These are phyloP conservation scores for Chrysemys picta DNA, from an alignment of 2,113 vertebrate genomes.

Conservation along the genomic window DNA sequence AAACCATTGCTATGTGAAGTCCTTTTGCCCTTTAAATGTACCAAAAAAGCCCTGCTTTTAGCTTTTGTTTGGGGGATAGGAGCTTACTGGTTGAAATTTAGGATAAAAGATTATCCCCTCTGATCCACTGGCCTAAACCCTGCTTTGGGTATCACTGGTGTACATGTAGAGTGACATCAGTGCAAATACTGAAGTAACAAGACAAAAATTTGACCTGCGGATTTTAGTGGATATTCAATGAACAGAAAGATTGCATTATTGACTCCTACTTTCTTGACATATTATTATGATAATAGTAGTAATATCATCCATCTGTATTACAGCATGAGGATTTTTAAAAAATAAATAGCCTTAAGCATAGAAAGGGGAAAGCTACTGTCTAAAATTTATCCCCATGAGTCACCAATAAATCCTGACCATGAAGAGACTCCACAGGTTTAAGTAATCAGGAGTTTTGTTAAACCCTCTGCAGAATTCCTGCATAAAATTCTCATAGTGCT, in stretches of 20 bases:
- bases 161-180: neutral
- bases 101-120: neutral
- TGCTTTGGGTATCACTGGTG: neutral
- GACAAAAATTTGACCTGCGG: neutral
- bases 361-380: neutral
- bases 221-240: rapidly evolving
- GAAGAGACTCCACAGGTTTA: neutral
- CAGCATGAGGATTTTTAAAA: too few species aligned
- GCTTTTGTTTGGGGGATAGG: neutral
- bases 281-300: too few species aligned
- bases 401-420: neutral
- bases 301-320: too few species aligned
- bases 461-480: neutral
- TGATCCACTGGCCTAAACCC: neutral
- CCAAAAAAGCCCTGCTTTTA: neutral
- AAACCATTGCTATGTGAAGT: neutral
- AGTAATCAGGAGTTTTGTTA: neutral
- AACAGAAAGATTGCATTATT: neutral
- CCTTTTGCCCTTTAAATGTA: neutral
- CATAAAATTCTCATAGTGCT: neutral
- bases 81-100: rapidly evolving
- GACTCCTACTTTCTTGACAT: neutral
- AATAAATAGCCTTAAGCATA: too few species aligned
- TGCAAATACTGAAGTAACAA: neutral
- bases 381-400: neutral